These are phyloP conservation scores for Melanotaenia boesemani DNA, from an alignment of 2,797 vertebrate genomes.

Conservation along the genomic window DNA sequence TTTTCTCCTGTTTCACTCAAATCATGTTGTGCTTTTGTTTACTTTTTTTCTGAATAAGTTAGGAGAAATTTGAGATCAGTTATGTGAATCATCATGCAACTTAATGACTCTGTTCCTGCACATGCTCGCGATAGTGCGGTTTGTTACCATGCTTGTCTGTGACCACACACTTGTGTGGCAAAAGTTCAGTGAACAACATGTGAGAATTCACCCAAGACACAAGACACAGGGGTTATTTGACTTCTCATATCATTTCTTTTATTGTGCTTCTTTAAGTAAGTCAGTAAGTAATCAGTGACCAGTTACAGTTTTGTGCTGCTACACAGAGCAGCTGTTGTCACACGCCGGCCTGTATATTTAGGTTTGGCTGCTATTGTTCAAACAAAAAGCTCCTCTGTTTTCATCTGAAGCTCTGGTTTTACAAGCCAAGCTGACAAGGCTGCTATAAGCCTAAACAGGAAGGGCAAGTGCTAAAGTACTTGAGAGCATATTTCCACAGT, in stretches of 20 bases:
- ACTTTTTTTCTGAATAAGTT: constrained; percentile 19
- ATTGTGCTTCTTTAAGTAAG: background rate
- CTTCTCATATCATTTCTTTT: constrained; percentile 1
- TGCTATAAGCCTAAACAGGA: constrained; percentile 60
- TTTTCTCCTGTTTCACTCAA: background rate
- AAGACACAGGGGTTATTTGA: constrained; percentile 18
- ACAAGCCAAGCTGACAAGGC: constrained; percentile 48
- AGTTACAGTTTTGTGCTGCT: background rate
- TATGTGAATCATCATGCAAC: constrained; percentile 24
- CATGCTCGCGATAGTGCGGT: constrained; percentile 20
- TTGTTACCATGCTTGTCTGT: constrained; percentile 22
- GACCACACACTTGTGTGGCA: constrained; percentile 9
- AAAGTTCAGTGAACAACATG: constrained; percentile 31
- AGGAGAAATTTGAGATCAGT: constrained; percentile 1
- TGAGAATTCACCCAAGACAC: constrained; percentile 15
- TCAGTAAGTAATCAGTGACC: background rate
- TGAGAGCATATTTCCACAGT: constrained; percentile 44
- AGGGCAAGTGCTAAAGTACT: constrained; percentile 59
- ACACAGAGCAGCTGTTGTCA: constrained; percentile 9
- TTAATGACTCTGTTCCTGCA: constrained; percentile 26
- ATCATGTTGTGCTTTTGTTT: constrained; percentile 21
- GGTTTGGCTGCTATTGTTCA: constrained; percentile 20
- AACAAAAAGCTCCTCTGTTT: constrained; percentile 47
- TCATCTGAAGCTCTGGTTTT: constrained; percentile 46
- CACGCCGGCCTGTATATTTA: background rate